Base-by-base conservation (phyloP, 2,113 vertebrate genomes). In the Phylloscopus trochiloides region DNA sequence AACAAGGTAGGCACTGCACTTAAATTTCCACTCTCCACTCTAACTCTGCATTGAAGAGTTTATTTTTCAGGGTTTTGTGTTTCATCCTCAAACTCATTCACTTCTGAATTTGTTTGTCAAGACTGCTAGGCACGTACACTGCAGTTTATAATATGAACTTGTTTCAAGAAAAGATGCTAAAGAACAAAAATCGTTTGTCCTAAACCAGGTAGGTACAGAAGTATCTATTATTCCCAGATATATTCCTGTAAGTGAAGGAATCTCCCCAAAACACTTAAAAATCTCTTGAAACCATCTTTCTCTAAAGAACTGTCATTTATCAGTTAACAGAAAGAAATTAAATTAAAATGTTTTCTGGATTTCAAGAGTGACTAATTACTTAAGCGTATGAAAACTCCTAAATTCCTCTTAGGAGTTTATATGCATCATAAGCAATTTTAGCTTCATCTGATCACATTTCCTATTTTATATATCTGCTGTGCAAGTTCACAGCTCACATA, bases 221-320 rank as follows among this genome's bases (percentile, higher is more conserved):
- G 8, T 61, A 80, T 29, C 11, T 59, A 24, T 47, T 52, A 61
- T 21, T 72, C 40, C 10, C 32, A 28, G 32, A 45, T 17, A 47
- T 2, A 51, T 3, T 47, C 8, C 52, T 77, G 3, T 14, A 66
- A 66, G 34, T 0, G 0, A 16, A 81, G 10, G 29, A 73, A 45
- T 54, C 9, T 24, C 24, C 32, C 15, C 15, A 21, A 38, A 81
- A 71, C 6, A 28, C 34, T 62, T 67, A 59, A 3, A 80, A 45
- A 36, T 43, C 14, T 59, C 62, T 70, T 70, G 34, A 83, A 83
- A 26, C 1, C 9, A 57, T 19, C 22, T 29, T 65, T 54, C 54
- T 42, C 36, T 58, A 70, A 87, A 65, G 25, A 81, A 12, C 25
- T 31, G 19, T 4, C 68, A 71, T 50, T 87, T 73, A 57, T 76